Base-by-base conservation (phyloP, 1,140 invertebrate species). In the Ips typographus region DNA sequence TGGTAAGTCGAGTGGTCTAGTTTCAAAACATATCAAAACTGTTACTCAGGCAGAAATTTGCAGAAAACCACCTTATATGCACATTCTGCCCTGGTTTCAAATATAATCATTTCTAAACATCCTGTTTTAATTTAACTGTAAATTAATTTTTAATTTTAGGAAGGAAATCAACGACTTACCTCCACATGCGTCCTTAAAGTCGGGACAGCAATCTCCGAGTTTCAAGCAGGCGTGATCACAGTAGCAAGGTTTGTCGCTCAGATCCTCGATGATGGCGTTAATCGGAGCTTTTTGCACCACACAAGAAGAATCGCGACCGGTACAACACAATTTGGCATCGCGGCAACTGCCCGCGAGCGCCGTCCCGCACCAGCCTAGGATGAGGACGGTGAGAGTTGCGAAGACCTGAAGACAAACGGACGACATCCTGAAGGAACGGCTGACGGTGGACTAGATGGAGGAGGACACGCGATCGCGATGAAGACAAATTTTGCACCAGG, bases 161-260 rank as follows among this genome's bases (percentile, higher is more conserved):
- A 6, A 3, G 22, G 3, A 6, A 2, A 6, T 49, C 7, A 49
- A 8, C 22, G 6, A 6, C 44, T 49, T 83, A 94, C 93, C 93
- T 83, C 91, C 90, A 77, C 93, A 94, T 68, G 91, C 89, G 67
- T 92, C 86, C 77, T 92, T 91, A 78, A 94, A 94, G 78, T 94
- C 93, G 2, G 86, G 81, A 81, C 93, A 94, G 80, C 93, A 94
- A 73, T 94, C 93, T 47, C 91, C 91, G 2, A 94, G 83, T 76
- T 92, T 93, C 72, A 94, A 84, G 77, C 93, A 94, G 41, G 92
- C 92, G 78, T 94, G 91, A 81, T 94, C 93, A 81, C 93, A 94
- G 77, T 94, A 94, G 78, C 93, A 94, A 1, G 92, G 92, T 76
- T 93, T 92, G 75, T 94, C 92, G 70, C 85, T 88, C 57, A 91